Conservation (phyloP, 30 jellyfish, hydroid and myxozoan species). For the Mastigias papua region DNA sequence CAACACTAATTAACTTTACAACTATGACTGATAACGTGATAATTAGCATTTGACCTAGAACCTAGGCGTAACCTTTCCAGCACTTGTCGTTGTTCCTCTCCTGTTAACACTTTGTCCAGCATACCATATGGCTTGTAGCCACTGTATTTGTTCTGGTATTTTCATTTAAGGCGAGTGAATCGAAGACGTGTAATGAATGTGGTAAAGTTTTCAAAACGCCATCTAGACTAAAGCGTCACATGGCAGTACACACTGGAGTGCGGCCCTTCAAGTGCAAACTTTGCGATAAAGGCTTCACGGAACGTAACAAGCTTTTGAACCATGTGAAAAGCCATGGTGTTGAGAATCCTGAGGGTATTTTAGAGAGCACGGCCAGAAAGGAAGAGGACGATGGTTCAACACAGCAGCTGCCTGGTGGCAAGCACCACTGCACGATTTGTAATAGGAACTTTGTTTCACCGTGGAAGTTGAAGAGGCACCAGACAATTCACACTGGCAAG, state of each 20-base stretch:
- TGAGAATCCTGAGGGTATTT: neutral
- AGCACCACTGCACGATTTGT: conserved; percentile 45
- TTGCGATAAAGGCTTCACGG: conserved; percentile 55
- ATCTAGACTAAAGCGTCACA: conserved; percentile 57
- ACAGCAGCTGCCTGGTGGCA: conserved; percentile 53
- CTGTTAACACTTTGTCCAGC: too few relatives aligned
- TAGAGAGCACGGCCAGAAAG: neutral
- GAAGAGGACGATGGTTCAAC: conserved; percentile 10
- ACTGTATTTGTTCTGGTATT: too few relatives aligned
- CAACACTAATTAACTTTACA: too few relatives aligned
- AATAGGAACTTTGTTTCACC: conserved; percentile 60
- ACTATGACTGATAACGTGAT: too few relatives aligned
- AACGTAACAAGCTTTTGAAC: conserved; percentile 22
- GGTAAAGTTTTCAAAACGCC: conserved; percentile 61
- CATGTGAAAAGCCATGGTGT: conserved; percentile 58
- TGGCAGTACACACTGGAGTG: conserved; percentile 62
- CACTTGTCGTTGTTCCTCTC: too few relatives aligned
- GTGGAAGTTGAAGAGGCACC: conserved; percentile 72
- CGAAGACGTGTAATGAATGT: conserved; percentile 65
- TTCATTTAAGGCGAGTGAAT: neutral
- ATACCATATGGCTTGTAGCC: too few relatives aligned
- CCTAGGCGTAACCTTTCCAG: too few relatives aligned
- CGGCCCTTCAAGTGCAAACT: conserved; percentile 49
- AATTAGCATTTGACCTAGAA: too few relatives aligned
- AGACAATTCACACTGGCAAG: conserved; percentile 63